Evolutionary conservation across 2,888 invertebrate species (phyloP), one percentile per base, ranked within the genome.

Genomic region (Chrysolina oricalcia): DNA sequence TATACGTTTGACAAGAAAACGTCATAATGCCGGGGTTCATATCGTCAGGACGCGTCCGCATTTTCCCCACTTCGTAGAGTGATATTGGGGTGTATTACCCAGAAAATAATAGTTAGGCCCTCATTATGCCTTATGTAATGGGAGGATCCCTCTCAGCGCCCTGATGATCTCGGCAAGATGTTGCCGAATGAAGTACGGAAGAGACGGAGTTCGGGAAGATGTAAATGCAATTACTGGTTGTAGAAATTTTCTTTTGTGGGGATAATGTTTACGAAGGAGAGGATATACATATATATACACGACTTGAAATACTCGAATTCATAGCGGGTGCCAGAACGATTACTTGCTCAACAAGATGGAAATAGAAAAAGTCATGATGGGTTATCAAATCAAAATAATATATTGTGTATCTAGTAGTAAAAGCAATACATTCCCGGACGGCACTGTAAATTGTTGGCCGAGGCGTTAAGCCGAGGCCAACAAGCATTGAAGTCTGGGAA

Each of bases 121-220:
- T 85, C 84, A 85, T 85, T 85, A 85, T 85, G 84, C 84, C 84
- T 85, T 85, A 85, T 83, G 84, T 78, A 78, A 76, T 73, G 81
- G 83, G 82, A 70, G 77, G 78, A 77, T 74, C 78, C 78, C 72
- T 79, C 73, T 50, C 73, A 73, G 69, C 75, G 79, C 77, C 35
- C 78, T 79, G 80, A 83, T 84, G 84, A 85, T 84, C 83, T 82
- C 80, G 81, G 80, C 83, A 82, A 80, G 82, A 82, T 78, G 78
- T 72, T 74, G 53, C 78, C 69, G 68, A 75, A 75, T 74, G 73
- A 75, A 76, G 76, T 76, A 72, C 72, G 68, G 75, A 56, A 72
- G 43, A 53, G 68, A 41, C 68, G 68, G 48, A n/a, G n/a, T 21
- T 48, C 35, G 53, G n/a, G 53, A 53, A 53, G 40, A 64, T 43